phyloP scores from a whole-genome alignment of 92 coral and sea anemone species.

The Actinostola sp. region DNA sequence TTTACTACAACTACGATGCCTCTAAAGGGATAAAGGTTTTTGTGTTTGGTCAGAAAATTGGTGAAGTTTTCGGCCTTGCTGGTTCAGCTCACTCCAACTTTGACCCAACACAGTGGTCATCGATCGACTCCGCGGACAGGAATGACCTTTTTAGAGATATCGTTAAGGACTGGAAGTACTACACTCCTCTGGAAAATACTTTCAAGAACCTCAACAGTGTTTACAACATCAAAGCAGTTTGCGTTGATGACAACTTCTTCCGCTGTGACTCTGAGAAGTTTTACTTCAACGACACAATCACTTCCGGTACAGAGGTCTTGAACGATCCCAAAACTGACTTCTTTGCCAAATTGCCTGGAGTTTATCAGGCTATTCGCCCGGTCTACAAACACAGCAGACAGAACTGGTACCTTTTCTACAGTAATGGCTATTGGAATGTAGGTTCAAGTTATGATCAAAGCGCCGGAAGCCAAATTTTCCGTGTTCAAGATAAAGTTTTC shows the following conservation, averaged over 20 bases:
- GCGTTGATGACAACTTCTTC: slow-evolving; percentile 42
- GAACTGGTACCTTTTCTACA: slow-evolving; percentile 54
- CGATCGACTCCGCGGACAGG: slow-evolving; percentile 15
- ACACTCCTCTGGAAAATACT: slow-evolving; percentile 45
- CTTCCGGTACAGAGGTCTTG: slow-evolving; percentile 24
- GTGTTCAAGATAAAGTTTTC: slow-evolving; percentile 41
- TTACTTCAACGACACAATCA: slow-evolving; percentile 56
- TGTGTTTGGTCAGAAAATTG: slow-evolving; percentile 42
- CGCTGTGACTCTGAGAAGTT: slow-evolving; percentile 54
- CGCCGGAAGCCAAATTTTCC: slow-evolving; percentile 20
- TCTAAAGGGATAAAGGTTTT: slow-evolving; percentile 22
- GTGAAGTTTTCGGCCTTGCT: slow-evolving; percentile 44
- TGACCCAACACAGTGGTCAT: slow-evolving; percentile 41
- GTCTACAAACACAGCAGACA: slow-evolving; percentile 58
- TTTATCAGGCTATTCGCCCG: slow-evolving; percentile 36
- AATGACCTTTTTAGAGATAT: slow-evolving; percentile 51
- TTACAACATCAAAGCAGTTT: slow-evolving; percentile 49
- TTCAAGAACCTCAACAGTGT: slow-evolving; percentile 18
- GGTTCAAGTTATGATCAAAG: slow-evolving; percentile 24
- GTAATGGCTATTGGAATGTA: slow-evolving; percentile 37
- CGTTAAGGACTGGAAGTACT: slow-evolving; percentile 38
- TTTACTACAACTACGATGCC: slow-evolving; percentile 38
- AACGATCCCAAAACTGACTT: slow-evolving; percentile 52
- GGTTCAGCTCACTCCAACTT: slow-evolving; percentile 36
- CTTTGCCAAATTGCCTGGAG: slow-evolving; percentile 34